Percentiles rank a stretch among this genome's conserved stretches.
Conservation (phyloP, 2,113 vertebrate species). For the Pteruthius melanotis region DNA sequence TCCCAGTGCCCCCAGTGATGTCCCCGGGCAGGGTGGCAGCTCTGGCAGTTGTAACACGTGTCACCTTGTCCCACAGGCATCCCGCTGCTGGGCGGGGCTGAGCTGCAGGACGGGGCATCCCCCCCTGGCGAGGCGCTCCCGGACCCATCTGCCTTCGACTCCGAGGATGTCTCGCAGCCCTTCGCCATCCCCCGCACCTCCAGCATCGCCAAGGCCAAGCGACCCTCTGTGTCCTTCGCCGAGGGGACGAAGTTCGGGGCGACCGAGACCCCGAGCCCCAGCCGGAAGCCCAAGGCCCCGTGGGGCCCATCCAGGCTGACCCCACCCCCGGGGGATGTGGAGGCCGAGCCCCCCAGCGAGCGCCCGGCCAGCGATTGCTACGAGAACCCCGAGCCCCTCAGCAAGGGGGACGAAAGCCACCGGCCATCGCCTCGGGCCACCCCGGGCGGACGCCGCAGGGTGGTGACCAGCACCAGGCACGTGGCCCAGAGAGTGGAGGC, state of each 20-base stretch:
- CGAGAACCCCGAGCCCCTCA: background rate
- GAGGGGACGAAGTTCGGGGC: constrained; percentile 92
- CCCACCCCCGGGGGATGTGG: constrained; percentile 11
- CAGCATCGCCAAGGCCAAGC: constrained; percentile 90
- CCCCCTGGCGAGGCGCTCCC: constrained; percentile 71
- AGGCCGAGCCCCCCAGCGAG: background rate
- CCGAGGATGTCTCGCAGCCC: constrained; percentile 81
- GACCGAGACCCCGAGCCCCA: constrained; percentile 65
- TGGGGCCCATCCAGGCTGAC: constrained; percentile 76
- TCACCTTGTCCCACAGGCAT: background rate
- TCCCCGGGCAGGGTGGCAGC: background rate
- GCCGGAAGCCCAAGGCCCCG: constrained; percentile 77
- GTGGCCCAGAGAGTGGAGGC: constrained; percentile 68
- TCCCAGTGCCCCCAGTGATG: fast-evolving
- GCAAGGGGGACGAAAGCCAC: constrained; percentile 27
- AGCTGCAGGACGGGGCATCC: constrained; percentile 76
- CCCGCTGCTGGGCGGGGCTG: constrained; percentile 60
- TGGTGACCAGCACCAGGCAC: constrained; percentile 70
- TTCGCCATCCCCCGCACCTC: constrained; percentile 94
- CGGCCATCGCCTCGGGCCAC: constrained; percentile 33
- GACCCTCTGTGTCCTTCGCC: constrained; percentile 93
- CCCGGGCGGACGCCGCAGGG: constrained; percentile 46
- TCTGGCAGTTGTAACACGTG: background rate
- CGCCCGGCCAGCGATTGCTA: background rate
- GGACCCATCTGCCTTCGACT: constrained; percentile 74